phyloP scores from a whole-genome alignment of 2,888 invertebrate species.

The Pandemis cinnamomeana region DNA sequence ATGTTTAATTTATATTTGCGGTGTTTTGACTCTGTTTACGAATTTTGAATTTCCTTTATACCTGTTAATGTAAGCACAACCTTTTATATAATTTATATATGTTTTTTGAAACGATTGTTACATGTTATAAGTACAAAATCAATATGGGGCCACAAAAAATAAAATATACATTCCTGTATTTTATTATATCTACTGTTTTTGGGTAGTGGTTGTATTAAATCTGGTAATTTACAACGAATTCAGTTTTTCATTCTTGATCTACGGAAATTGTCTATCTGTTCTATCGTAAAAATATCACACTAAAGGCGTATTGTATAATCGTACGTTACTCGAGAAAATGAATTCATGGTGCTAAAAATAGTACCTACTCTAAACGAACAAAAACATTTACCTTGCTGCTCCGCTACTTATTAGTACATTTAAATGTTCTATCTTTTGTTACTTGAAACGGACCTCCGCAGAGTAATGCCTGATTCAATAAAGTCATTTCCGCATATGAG shows the following conservation, averaged over 20 bases:
- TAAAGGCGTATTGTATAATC: background rate
- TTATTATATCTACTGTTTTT: constrained; percentile 11
- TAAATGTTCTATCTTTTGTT: too few relatives aligned
- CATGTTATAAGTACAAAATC: constrained; percentile 36
- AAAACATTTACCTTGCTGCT: too few relatives aligned
- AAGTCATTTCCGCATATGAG: too few relatives aligned
- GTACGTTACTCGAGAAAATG: background rate
- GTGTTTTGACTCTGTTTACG: constrained; percentile 11
- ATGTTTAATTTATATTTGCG: constrained; percentile 2
- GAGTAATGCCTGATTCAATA: too few relatives aligned
- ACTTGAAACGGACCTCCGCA: too few relatives aligned
- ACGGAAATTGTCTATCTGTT: background rate
- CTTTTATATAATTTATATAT: constrained; percentile 20
- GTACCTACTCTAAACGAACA: too few relatives aligned
- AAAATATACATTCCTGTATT: constrained; percentile 40
- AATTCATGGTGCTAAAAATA: background rate
- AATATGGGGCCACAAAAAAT: constrained; percentile 32
- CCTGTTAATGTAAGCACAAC: constrained; percentile 30
- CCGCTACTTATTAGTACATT: too few relatives aligned
- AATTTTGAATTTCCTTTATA: constrained; percentile 23
- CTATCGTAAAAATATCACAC: background rate
- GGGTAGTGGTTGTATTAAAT: constrained; percentile 33
- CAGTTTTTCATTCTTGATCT: constrained; percentile 11
- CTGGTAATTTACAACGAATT: constrained; percentile 23
- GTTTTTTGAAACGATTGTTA: constrained; percentile 15